Percentiles rank a stretch among this genome's conserved stretches.
phyloP scores from a whole-genome alignment of 2,797 vertebrate genomes.

The Xyrichtys novacula region DNA sequence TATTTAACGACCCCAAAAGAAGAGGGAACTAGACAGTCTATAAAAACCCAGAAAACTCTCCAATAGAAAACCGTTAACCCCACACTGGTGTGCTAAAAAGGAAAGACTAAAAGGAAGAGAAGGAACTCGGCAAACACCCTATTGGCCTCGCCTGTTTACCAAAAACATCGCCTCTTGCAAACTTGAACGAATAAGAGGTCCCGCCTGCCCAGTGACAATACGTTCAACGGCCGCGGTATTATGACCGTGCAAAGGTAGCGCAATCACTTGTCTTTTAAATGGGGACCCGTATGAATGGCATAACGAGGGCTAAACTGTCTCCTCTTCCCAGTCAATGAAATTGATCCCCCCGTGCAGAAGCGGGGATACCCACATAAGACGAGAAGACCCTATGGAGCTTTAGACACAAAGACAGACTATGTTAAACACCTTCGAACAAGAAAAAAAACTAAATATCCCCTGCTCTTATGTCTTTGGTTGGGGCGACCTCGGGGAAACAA shows the following conservation, averaged over 20 bases:
- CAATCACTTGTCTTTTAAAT: conserved; percentile 84
- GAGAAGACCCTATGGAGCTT: conserved; percentile 86
- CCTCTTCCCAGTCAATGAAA: conserved; percentile 73
- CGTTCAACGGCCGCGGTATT: conserved; percentile 78
- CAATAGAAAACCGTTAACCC: conserved; percentile 31
- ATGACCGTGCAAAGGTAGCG: conserved; percentile 83
- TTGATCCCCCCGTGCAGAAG: conserved; percentile 78
- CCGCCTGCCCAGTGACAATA: conserved; percentile 77
- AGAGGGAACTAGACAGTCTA: conserved; percentile 14
- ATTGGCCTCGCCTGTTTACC: conserved; percentile 80
- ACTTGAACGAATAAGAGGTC: conserved; percentile 66
- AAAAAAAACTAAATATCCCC: rapidly evolving
- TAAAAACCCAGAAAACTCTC: conserved; percentile 28
- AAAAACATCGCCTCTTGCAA: conserved; percentile 82
- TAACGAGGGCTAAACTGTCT: conserved; percentile 77
- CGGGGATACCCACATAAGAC: conserved; percentile 58
- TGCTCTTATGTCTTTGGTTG: conserved; percentile 69
- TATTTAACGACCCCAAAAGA: conserved; percentile 48
- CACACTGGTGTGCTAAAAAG: conserved; percentile 45
- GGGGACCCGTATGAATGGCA: conserved; percentile 78
- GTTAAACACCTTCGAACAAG: neutral
- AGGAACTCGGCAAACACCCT: conserved; percentile 80
- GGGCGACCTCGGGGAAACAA: conserved; percentile 71
- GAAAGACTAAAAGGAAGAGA: conserved; percentile 70
- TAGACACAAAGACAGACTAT: conserved; percentile 18